Conservation (phyloP, 2,797 vertebrate species). For the Picus viridis region DNA sequence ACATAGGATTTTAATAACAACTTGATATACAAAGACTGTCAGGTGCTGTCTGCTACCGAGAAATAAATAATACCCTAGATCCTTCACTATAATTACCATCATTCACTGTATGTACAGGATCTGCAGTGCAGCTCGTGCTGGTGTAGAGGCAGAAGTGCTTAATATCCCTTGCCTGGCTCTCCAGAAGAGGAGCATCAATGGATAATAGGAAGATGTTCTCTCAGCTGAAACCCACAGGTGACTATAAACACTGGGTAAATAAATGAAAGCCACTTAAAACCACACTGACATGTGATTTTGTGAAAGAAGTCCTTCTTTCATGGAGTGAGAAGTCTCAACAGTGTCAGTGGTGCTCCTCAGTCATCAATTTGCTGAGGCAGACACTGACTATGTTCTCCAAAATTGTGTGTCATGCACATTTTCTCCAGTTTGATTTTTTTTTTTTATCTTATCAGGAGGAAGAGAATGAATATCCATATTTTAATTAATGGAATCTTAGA, state of each 20-base stretch:
- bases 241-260: background rate
- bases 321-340: background rate
- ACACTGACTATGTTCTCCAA: background rate
- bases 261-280: background rate
- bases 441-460: background rate
- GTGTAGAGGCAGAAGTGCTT: slow-evolving; percentile 28
- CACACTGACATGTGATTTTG: accelerated
- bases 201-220: background rate
- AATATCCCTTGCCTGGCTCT: background rate
- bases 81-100: slow-evolving; percentile 66
- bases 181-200: background rate
- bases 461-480: background rate
- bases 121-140: slow-evolving; percentile 4
- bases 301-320: background rate
- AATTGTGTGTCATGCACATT: accelerated
- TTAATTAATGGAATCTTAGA: background rate
- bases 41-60: slow-evolving; percentile 64
- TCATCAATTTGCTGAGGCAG: background rate
- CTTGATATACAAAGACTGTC: slow-evolving; percentile 73
- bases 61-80: slow-evolving; percentile 70
- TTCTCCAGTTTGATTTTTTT: background rate
- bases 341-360: accelerated
- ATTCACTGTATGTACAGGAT: slow-evolving; percentile 32
- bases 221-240: background rate
- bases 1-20: slow-evolving; percentile 73